Base-by-base conservation (phyloP, 2,888 invertebrate species). In the Pristionchus exspectatus region DNA sequence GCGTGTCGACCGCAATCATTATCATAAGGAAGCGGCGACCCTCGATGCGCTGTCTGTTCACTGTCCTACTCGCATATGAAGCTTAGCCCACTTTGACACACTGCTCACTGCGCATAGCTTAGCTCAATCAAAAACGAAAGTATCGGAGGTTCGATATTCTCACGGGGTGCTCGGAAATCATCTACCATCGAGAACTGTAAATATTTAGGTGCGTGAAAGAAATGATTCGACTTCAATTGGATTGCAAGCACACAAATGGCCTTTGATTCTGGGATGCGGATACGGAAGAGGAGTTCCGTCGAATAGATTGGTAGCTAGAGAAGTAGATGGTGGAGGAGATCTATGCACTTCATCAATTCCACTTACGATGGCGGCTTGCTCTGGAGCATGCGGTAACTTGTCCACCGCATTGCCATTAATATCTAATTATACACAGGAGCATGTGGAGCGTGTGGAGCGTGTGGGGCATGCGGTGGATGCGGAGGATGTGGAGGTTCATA, bases 201-300 rank as follows among this genome's bases (percentile, higher is more conserved):
- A 38, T 38, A 5, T 77, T 81, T 33, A 92, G 91, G 91, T 95
- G 3, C 91, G 95, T 18, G 90, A 92, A 44, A 90, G 93, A 16
- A 90, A 90, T 83, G 95, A 95, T 88, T 91, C 91, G 77, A 93
- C 94, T 3, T 90, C 93, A 16, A 92, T 95, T 77, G 94, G 95
- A 7, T 94, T 94, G 86, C 94, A 94, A 88, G 94, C 94, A 59
- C 94, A 95, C 89, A 94, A 94, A 90, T 95, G 95, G 95, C 95
- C 95, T 7, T 91, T 96, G 90, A 94, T 96, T 14, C 91, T 96
- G 59, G 96, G 96, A 3, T 95, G 95, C 87, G 96, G 96, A n/a
- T 96, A 95, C 91, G 95, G 95, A 85, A 93, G 94, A 54, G 38
- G 44, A 21, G 94, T 94, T 0, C 95, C 95, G 0, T 95, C 95